Percentiles rank a stretch among this genome's conserved stretches.
Conservation (phyloP, 1,140 invertebrate species). For the Meteorus sp. region DNA sequence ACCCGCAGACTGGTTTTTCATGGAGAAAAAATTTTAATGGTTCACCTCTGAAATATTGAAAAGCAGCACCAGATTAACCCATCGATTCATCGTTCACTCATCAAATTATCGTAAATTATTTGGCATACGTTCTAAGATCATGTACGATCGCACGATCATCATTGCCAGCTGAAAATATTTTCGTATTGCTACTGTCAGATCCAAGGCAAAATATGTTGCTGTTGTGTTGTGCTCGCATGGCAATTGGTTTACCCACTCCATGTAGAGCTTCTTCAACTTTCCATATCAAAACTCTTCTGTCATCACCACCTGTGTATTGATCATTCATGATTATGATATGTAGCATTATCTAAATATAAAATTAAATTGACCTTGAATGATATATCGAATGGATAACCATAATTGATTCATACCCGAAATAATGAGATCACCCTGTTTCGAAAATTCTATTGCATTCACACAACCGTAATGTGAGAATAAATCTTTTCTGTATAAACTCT, state of each 20-base stretch:
- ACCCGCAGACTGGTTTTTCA: conserved; percentile 85
- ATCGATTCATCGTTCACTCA: too few relatives aligned
- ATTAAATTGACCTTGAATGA: conserved; percentile 16
- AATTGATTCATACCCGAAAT: conserved; percentile 74
- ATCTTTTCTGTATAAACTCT: conserved; percentile 82
- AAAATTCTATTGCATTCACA: conserved; percentile 96
- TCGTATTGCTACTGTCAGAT: conserved; percentile 77
- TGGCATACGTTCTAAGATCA: conserved; percentile 73
- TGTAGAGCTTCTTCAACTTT: conserved; percentile 77
- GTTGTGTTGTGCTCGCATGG: conserved; percentile 81
- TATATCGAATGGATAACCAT: conserved; percentile 2
- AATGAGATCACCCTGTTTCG: conserved; percentile 79
- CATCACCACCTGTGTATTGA: conserved; percentile 91
- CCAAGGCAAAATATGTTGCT: conserved; percentile 94
- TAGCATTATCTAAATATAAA: too few relatives aligned
- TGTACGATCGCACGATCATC: conserved; percentile 93
- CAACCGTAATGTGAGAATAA: conserved; percentile 90
- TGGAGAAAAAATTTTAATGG: conserved; percentile 79
- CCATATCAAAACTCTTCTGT: conserved; percentile 87
- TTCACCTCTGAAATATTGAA: conserved; percentile 62
- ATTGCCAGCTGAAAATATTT: conserved; percentile 91
- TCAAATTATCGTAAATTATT: conserved; percentile 25
- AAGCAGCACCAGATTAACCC: conserved; percentile 24
- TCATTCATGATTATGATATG: too few relatives aligned
- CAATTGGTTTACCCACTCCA: conserved; percentile 63